Base-by-base conservation (phyloP, 2,888 invertebrate species). In the Diabrotica balteata region DNA sequence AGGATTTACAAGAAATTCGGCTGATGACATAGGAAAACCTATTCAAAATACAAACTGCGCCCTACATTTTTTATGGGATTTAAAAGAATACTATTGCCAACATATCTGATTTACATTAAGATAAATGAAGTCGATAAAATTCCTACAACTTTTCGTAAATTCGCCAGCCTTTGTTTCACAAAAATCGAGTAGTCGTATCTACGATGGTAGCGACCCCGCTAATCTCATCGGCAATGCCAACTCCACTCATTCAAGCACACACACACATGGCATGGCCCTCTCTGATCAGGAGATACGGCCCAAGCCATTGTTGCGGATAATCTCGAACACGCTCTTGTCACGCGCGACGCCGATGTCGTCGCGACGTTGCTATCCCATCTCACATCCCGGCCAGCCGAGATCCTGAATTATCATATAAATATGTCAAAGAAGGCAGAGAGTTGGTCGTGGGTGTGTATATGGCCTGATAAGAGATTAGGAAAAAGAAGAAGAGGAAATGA, bases 251-350 rank as follows among this genome's bases (percentile, higher is more conserved):
- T 61, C 61, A 45, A 45, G 53, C 52, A 59, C 52, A 58, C 51
- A 45, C 64, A 57, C 57, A 51, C 50, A 54, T 52, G 42, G 43
- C 75, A 76, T 72, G 72, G 77, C 75, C 76, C 72, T 70, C 77
- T 77, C 64, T 76, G 80, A 81, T 81, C 80, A 74, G 80, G 80
- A 82, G 81, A 82, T 72, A 76, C 76, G 68, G 73, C 75, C 49
- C 55, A 47, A 51, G 44, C 58, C 62, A 78, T 81, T 81, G 80
- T 81, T 78, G 74, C 72, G 74, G 77, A 77, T 83, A 83, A 83
- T 83, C 83, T 83, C 80, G 69, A 78, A 75, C 83, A 82, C 82
- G 78, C 81, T 78, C 78, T 78, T 73, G 73, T 75, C 75, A 76
- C 75, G 71, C 63, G 66, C 70, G 70, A 70, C 69, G 74, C 70